Base-by-base conservation (phyloP, 2,797 vertebrate genomes). In the Semotilus atromaculatus region DNA sequence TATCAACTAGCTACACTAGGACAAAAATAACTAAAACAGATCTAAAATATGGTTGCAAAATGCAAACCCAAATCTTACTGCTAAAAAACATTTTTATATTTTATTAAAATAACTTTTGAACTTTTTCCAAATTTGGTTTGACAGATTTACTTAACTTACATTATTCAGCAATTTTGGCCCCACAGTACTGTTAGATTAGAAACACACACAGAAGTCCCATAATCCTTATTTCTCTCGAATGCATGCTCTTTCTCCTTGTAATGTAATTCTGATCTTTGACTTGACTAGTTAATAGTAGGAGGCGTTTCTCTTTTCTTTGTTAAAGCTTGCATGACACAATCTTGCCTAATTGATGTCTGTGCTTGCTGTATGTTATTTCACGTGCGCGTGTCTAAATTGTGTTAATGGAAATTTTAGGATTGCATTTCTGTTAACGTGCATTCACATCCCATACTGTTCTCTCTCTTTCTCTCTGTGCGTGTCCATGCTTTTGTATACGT, bases 401-500 rank as follows among this genome's bases (percentile, higher is more conserved):
- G 72, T 53, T 9, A 23, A 21, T 76, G 16, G 3, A 67, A n/a
- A 53, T 36, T 10, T 75, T 38, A 14, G 58, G 72, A 67, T 83
- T 67, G 19, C 62, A 40, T 76, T 48, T 67, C 19, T 13, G 26
- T 60, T 43, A 58, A 31, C 13, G 23, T 38, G 29, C 51, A 71
- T 72, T 26, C 29, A 60, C 36, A 58, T 51, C 26, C 55, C 13
- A 62, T 64, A 73, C 19, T 45, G 51, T n/a, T 81, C 34, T 68
- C 48, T 45, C 43, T 51, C 48, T 4, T 1, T 51, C 48, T 21
- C 21, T 58, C 3, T n/a, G 34, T 76, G 58, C 51, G n/a, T 84
- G 60, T 53, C 38, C 43, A 19, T 70, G 64, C 72, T 81, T 75
- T 75, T 81, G 79, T 81, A n/a, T 75, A 53, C 26, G 45, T 74